Evolutionary conservation across 2,113 vertebrate genomes (phyloP), one percentile per base, ranked within the genome.

Genomic region (Callipepla californica): DNA sequence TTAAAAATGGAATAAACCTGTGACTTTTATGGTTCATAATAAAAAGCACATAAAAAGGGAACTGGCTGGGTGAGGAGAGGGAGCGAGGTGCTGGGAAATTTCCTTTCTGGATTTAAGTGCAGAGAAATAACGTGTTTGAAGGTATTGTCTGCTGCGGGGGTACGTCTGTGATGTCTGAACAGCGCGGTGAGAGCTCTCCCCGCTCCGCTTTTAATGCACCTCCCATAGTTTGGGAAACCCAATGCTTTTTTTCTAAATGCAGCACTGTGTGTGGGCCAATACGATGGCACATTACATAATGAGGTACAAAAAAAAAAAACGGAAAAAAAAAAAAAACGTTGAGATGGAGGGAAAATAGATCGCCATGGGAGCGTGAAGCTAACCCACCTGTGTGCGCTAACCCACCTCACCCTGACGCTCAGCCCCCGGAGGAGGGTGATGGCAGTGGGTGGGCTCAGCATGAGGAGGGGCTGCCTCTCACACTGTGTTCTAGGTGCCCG

Each of bases 401-500:
- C 40, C 40, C 40, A 40, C 11, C 40, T 40, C 40, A 44, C 44
- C 44, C 44, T 44, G 16, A 15, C 5, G 51, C 51, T 53, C 51
- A 53, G 51, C 51, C 51, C 51, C 50, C 14, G 9, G 5, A 6
- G 44, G 40, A 44, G 16, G 44, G 15, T 6, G 44, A 44, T 17
- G 44, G 44, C 44, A 44, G 44, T 17, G 44, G 44, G 44, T 53
- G 51, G 51, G 51, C 51, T 53, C 55, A 19, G 30, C 55, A 12
- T 11, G 10, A n/a, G 55, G 55, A 28, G 81, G 65, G 84, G 51
- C 48, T 91, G 85, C 55, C 48, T 91, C 19, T 94, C 36, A 44
- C 1, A 1, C 76, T 97, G 73, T 92, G 38, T 97, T 96, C 25
- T 91, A 98, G 97, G 97, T 95, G 87, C 76, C 77, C 79, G 8